Base-by-base conservation (phyloP, 64 coral and sea anemone genomes). In the Orbicella faveolata region DNA sequence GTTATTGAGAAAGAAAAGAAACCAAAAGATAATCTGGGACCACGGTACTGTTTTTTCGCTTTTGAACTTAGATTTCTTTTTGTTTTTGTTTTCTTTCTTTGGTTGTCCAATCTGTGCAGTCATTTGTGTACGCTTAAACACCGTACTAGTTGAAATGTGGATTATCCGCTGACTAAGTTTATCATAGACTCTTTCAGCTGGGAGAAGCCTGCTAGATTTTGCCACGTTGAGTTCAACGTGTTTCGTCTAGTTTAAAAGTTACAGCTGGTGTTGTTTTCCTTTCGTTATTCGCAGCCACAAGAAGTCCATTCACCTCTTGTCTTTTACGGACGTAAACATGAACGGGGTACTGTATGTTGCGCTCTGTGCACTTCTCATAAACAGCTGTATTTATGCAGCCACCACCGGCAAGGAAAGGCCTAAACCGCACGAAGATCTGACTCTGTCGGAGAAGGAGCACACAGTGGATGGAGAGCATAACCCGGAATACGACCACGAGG, bases 401-500 rank as follows among this genome's bases (percentile, higher is more conserved):
- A 88, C 73, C 6, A 62, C 73, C 35, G 75, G 52, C 10, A 64
- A 41, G 54, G 72, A 92, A 25, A 26, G 90, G 54, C 79, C 91
- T 16, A 91, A 99, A 65, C 80, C 89, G 7, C 84, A 95, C 51
- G 63, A 92, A 87, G 94, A 95, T 34, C 9, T 69, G 14, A 64
- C 82, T 12, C 79, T 99, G 17, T 95, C 97, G 19, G 94, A 93
- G 9, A 92, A 95, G 73, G 94, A 99, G 10, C 96, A 98, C 65
- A 67, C 26, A 35, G 87, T 86, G 5, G 83, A 95, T 17, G 96
- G 90, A 36, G 93, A 98, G 41, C 96, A 98, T 14, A 95, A 87
- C 80, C 57, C 91, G 19, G 94, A 99, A 34, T 94, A 96, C 69
- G 97, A 99, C 74, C 94, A 95, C 33, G 97, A 99, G 37, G 97